Conservation (phyloP, 2,888 invertebrate genomes). For the Mesorhabditis sp. region DNA sequence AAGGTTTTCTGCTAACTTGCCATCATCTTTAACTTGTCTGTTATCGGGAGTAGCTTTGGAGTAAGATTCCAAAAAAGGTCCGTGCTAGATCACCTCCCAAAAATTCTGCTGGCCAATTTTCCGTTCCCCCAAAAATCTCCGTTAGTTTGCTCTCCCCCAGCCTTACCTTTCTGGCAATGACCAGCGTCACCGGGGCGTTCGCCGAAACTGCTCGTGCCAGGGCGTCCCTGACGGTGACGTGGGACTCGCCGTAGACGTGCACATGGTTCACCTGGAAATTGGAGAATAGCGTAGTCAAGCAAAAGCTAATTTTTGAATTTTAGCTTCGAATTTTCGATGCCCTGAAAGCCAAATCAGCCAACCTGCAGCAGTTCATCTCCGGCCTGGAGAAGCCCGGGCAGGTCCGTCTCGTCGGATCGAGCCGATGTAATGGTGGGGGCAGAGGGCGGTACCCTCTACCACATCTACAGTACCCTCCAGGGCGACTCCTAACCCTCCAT, state of each 20-base stretch:
- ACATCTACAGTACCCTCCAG: slow-evolving; percentile 87
- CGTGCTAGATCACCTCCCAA: no score
- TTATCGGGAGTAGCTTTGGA: no score
- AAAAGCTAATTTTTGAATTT: slow-evolving; percentile 10
- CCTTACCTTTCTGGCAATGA: slow-evolving; percentile 33
- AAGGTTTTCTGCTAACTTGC: no score
- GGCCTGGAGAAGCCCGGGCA: slow-evolving; percentile 78
- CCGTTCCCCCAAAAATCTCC: no score
- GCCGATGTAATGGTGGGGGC: slow-evolving; percentile 96
- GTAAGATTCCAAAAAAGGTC: no score
- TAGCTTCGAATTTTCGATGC: not conserved
- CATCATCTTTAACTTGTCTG: no score
- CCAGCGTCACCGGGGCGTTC: slow-evolving; percentile 42
- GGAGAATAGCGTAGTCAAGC: not conserved
- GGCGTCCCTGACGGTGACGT: slow-evolving; percentile 87
- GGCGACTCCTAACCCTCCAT: slow-evolving; percentile 78
- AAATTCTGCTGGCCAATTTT: no score
- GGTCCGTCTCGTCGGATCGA: slow-evolving; percentile 90
- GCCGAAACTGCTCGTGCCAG: slow-evolving; percentile 66
- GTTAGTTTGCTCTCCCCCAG: no score
- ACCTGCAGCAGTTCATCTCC: slow-evolving; percentile 88
- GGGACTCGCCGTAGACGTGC: slow-evolving; percentile 83
- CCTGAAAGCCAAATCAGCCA: not conserved
- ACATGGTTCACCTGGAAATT: slow-evolving; percentile 78
- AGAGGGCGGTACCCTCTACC: slow-evolving; percentile 89